Evolutionary conservation across 2,113 vertebrate genomes (phyloP).

Genomic region (Microtus ochrogaster): DNA sequence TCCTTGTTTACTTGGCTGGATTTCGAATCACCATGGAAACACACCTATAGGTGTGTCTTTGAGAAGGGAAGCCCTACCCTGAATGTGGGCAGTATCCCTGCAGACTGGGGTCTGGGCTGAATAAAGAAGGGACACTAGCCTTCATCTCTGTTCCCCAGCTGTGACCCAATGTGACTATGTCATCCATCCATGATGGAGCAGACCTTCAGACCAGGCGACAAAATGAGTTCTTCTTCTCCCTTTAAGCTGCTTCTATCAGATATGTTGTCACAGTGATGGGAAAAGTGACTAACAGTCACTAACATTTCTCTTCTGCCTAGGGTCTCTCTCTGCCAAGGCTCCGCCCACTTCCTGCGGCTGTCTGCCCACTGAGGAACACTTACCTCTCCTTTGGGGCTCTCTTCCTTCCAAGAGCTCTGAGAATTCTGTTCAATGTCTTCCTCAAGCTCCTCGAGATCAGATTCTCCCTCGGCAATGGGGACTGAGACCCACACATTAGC

Average conservation of each 20-base stretch:
- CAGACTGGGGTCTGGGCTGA: background rate
- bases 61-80: background rate
- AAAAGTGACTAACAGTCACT: background rate
- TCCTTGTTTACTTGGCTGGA: background rate
- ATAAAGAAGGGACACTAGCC: background rate
- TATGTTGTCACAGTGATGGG: background rate
- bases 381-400: slow-evolving; percentile 82
- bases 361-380: background rate
- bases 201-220: background rate
- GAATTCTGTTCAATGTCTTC: slow-evolving; percentile 85
- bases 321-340: background rate
- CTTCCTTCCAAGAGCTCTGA: slow-evolving; percentile 71
- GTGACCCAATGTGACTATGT: background rate
- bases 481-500: slow-evolving; percentile 91
- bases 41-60: background rate
- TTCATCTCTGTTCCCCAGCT: background rate
- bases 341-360: background rate
- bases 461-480: slow-evolving; percentile 95
- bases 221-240: background rate
- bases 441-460: slow-evolving; percentile 92
- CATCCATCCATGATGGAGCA: no score
- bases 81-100: background rate
- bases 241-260: background rate
- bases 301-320: background rate
- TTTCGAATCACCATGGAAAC: background rate